Evolutionary conservation across 30 jellyfish, hydroid and myxozoan genomes (phyloP).

Genomic region (Turritopsis rubra): DNA sequence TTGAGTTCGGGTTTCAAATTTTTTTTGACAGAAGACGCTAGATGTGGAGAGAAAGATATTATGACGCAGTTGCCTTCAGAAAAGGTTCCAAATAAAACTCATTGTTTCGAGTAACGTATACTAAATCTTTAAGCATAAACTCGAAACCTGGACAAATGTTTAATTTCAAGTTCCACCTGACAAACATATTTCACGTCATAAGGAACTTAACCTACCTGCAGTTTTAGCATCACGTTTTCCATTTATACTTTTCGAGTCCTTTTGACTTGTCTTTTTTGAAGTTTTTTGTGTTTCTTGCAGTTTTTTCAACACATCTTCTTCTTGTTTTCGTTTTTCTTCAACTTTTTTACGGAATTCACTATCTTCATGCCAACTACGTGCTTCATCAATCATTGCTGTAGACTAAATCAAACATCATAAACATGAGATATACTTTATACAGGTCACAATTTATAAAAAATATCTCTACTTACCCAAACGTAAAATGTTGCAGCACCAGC

Average conservation of each 20-base stretch:
- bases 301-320: slow-evolving; percentile 54
- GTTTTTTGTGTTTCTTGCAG: slow-evolving; percentile 50
- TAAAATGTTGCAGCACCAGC: slow-evolving; percentile 97
- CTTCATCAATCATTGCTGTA: slow-evolving; percentile 84
- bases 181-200: background rate
- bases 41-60: background rate
- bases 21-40: background rate
- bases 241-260: too few species aligned
- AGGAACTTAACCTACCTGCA: background rate
- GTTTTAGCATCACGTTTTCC: background rate
- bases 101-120: too few species aligned
- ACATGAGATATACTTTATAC: background rate
- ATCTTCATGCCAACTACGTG: slow-evolving; percentile 74
- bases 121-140: too few species aligned
- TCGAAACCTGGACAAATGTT: too few species aligned
- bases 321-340: slow-evolving; percentile 62
- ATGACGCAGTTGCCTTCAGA: too few species aligned
- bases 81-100: too few species aligned
- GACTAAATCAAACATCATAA: slow-evolving; percentile 37
- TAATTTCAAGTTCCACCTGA: too few species aligned
- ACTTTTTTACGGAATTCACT: slow-evolving; percentile 43
- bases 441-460: background rate
- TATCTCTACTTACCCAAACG: slow-evolving; percentile 67
- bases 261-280: background rate
- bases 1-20: background rate